Percentiles rank a stretch among this genome's conserved stretches.
Conservation (phyloP, 2,888 invertebrate genomes). For the Gandaritis pyraliata region DNA sequence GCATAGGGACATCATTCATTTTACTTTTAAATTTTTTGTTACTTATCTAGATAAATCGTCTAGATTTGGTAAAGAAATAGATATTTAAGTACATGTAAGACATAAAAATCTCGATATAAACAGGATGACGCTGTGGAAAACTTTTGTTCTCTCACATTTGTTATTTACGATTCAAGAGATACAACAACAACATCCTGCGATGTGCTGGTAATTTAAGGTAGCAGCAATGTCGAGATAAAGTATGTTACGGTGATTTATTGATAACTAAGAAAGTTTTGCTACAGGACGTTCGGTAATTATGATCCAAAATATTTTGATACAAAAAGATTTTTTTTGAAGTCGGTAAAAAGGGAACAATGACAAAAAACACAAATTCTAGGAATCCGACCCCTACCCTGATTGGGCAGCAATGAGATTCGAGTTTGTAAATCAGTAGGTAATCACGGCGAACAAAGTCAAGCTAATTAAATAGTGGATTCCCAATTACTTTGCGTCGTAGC, state of each 20-base stretch:
- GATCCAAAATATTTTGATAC: slow-evolving; percentile 2
- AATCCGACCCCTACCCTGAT: too few species aligned
- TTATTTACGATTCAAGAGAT: slow-evolving; percentile 78
- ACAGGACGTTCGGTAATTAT: slow-evolving; percentile 7
- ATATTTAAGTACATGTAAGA: slow-evolving; percentile 22
- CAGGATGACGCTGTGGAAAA: slow-evolving; percentile 71
- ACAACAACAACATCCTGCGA: slow-evolving; percentile 69
- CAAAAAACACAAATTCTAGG: too few species aligned
- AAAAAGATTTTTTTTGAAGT: background rate
- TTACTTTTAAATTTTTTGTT: too few species aligned
- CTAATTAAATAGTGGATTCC: background rate
- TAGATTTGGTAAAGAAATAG: too few species aligned
- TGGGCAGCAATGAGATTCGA: too few species aligned
- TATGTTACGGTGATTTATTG: slow-evolving; percentile 10
- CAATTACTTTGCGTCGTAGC: background rate
- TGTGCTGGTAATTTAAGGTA: slow-evolving; percentile 52
- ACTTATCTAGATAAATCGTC: too few species aligned
- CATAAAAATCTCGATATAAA: slow-evolving; percentile 64
- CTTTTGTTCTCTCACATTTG: slow-evolving; percentile 72
- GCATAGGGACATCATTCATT: too few species aligned
- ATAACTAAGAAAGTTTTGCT: slow-evolving; percentile 4
- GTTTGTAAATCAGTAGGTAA: too few species aligned
- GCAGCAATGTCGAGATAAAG: slow-evolving; percentile 7
- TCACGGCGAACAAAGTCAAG: background rate
- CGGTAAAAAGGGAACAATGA: too few species aligned